phyloP scores from a whole-genome alignment of 2,888 invertebrate genomes.

The Acronicta aceris region DNA sequence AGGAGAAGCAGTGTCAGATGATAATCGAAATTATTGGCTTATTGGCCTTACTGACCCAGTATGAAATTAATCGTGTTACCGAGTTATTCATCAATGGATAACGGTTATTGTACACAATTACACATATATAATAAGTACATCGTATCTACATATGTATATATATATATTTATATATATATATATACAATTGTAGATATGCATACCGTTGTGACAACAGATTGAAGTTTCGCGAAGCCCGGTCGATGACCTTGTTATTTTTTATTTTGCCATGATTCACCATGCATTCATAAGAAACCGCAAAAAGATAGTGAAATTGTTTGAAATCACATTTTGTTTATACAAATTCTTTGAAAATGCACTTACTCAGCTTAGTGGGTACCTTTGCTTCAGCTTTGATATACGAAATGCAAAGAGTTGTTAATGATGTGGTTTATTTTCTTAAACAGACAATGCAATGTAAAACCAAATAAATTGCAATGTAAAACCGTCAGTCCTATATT shows the following conservation, averaged over 20 bases:
- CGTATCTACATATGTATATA: no score
- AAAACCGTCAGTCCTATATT: no score
- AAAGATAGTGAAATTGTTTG: slow-evolving; percentile 40
- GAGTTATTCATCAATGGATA: slow-evolving; percentile 22
- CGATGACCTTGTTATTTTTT: slow-evolving; percentile 61
- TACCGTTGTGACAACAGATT: slow-evolving; percentile 35
- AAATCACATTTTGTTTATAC: slow-evolving; percentile 44
- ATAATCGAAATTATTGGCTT: background rate
- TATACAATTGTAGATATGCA: background rate
- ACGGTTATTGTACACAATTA: slow-evolving; percentile 15
- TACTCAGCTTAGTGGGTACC: background rate
- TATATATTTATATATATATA: no score
- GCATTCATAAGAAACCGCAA: slow-evolving; percentile 54
- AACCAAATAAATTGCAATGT: no score
- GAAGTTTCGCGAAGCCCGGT: slow-evolving; percentile 50
- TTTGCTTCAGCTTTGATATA: no score
- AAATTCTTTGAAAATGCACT: slow-evolving; percentile 16
- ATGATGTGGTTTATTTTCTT: background rate
- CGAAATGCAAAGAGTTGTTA: background rate
- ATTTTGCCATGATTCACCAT: slow-evolving; percentile 63
- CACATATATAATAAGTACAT: background rate
- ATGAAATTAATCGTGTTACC: slow-evolving; percentile 23
- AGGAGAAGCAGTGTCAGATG: no score
- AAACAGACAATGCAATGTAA: no score
- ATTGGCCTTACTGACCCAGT: slow-evolving; percentile 5